Base-by-base conservation (phyloP, 2,113 vertebrate species). In the Sceloporus undulatus region DNA sequence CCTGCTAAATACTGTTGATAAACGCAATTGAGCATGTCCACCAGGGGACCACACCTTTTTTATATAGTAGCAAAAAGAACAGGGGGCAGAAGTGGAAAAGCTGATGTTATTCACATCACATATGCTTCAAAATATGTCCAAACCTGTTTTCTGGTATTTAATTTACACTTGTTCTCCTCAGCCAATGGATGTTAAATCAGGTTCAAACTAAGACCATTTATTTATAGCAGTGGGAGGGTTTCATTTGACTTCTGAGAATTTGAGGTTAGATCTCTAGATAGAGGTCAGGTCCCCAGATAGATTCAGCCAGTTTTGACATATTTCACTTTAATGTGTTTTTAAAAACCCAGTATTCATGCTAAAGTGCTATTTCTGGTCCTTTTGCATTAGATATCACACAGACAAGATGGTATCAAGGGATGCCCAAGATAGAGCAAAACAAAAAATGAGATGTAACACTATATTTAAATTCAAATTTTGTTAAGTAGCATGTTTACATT, bases 121-220 rank as follows among this genome's bases (percentile, higher is more conserved):
- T 5, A 48, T 85, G 87, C 66, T 38, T 84, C 73, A 21, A 75
- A 2, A 59, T n/a, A 16, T 9, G 85, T 62, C 62, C 52, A 40
- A 65, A 8, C 29, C 34, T 84, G 88, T 68, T 80, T 25, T 29
- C 65, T 29, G 3, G 74, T 38, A 59, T 23, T 52, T 74, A 91
- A 92, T 80, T 86, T 74, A 6, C 27, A 86, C 77, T 34, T n/a
- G 8, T n/a, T 66, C 70, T 76, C 13, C 21, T 88, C 65, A 79
- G 86, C 19, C 16, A 77, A 42, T 25, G 42, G 79, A 66, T 84
- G 42, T 38, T 54, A 85, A 38, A 3, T 82, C 48, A 88, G 42
- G 18, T 29, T 11, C 38, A 82, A 75, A 19, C 38, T 23, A 81
- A 65, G 34, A 62, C 42, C 27, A 25, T 87, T 79, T 88, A 79